Conservation (phyloP, 2,888 invertebrate genomes). For the Idaea dimidiata region DNA sequence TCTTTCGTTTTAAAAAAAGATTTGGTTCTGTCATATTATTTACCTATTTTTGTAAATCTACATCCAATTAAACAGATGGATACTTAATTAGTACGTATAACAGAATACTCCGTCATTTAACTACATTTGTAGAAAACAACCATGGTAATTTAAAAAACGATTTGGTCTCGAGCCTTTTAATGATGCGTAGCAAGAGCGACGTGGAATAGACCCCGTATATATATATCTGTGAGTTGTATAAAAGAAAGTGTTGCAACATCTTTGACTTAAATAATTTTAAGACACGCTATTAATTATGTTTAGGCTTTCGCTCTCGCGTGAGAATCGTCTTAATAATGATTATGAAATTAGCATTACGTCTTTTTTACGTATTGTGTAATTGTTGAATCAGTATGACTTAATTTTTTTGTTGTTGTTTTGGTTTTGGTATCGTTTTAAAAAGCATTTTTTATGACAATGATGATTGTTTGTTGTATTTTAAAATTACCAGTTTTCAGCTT, state of each 20-base stretch:
- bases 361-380: background rate
- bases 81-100: too few relatives aligned
- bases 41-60: too few relatives aligned
- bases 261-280: slow-evolving; percentile 42
- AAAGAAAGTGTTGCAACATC: slow-evolving; percentile 51
- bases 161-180: too few relatives aligned
- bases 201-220: background rate
- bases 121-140: too few relatives aligned
- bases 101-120: too few relatives aligned
- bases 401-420: slow-evolving; percentile 13
- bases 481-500: too few relatives aligned
- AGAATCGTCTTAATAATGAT: slow-evolving; percentile 26
- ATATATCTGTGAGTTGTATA: slow-evolving; percentile 1
- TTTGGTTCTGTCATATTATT: too few relatives aligned
- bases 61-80: too few relatives aligned
- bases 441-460: background rate
- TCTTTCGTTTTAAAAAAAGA: too few relatives aligned
- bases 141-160: too few relatives aligned
- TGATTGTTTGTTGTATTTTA: background rate
- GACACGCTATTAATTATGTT: slow-evolving; percentile 53
- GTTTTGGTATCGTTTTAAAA: background rate
- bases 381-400: background rate
- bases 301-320: slow-evolving; percentile 52
- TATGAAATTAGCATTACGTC: slow-evolving; percentile 28
- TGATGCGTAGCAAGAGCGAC: background rate